These are phyloP conservation scores for Melanotaenia boesemani DNA, from an alignment of 2,797 vertebrate genomes.

Conservation along the genomic window DNA sequence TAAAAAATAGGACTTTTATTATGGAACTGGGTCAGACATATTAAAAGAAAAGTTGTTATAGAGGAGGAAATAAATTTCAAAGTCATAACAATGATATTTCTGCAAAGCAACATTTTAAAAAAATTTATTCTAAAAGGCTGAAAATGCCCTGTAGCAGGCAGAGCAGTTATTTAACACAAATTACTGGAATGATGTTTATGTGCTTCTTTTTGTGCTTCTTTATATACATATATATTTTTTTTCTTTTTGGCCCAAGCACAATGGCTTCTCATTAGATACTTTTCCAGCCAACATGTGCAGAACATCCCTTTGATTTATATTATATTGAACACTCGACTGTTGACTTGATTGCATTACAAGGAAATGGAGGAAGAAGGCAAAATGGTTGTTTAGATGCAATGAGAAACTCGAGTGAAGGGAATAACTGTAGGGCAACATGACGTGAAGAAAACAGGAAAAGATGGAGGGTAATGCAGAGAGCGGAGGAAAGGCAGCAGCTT, in stretches of 20 bases:
- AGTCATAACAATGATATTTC: slow-evolving; percentile 1
- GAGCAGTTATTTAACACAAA: slow-evolving; percentile 15
- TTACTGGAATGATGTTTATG: background rate
- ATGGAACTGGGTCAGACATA: slow-evolving; percentile 33
- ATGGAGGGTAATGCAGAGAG: slow-evolving; percentile 19
- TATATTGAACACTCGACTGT: slow-evolving; percentile 12
- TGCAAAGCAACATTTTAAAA: slow-evolving; percentile 10
- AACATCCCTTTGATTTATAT: slow-evolving; percentile 45
- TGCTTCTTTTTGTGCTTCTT: too few relatives aligned
- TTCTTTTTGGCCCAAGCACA: slow-evolving; percentile 8
- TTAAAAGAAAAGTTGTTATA: slow-evolving; percentile 7
- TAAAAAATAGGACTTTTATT: background rate
- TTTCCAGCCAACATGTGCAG: slow-evolving; percentile 11
- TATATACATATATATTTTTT: too few relatives aligned
- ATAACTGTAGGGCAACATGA: slow-evolving; percentile 19
- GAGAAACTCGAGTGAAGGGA: slow-evolving; percentile 1
- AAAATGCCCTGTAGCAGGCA: slow-evolving; percentile 3
- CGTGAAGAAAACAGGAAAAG: slow-evolving; percentile 5
- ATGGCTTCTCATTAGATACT: slow-evolving; percentile 2
- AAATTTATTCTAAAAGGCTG: background rate
- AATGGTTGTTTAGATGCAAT: slow-evolving; percentile 33
- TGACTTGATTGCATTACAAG: slow-evolving; percentile 31
- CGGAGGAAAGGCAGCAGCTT: background rate
- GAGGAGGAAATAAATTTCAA: background rate
- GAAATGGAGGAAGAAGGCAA: slow-evolving; percentile 35